Evolutionary conservation across 2,113 vertebrate species (phyloP).

Genomic region (Etheostoma spectabile): DNA sequence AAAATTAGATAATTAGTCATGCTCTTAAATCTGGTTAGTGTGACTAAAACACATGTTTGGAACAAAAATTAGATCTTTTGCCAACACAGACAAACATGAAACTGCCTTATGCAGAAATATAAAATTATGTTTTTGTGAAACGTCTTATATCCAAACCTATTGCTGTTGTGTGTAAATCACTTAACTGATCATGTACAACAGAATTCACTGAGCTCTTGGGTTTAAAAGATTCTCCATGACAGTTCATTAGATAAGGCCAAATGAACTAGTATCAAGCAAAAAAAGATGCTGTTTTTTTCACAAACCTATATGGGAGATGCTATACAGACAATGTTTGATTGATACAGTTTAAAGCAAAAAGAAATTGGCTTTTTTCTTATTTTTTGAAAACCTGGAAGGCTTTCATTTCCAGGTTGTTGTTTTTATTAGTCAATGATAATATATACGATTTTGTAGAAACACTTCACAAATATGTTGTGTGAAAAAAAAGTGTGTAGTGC

Average conservation of each 20-base stretch:
- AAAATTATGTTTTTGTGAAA: slow-evolving; percentile 1
- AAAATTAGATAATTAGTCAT: slow-evolving; percentile 56
- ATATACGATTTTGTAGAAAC: background rate
- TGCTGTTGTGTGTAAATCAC: background rate
- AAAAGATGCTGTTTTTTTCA: background rate
- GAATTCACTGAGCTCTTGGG: background rate
- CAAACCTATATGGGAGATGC: background rate
- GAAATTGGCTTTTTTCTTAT: background rate
- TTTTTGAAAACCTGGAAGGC: background rate
- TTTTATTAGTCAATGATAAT: background rate
- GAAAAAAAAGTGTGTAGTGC: background rate
- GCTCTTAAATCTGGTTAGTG: slow-evolving; percentile 57
- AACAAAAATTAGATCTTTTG: slow-evolving; percentile 22
- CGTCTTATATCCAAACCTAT: background rate
- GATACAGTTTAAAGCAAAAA: background rate
- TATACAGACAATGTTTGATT: background rate
- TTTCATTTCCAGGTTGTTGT: background rate
- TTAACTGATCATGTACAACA: background rate
- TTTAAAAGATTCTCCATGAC: background rate
- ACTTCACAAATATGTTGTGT: background rate
- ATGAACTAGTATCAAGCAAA: background rate
- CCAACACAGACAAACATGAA: slow-evolving; percentile 30
- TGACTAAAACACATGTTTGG: slow-evolving; percentile 51
- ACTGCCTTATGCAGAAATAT: slow-evolving; percentile 13
- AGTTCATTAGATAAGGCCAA: background rate